Evolutionary conservation across 2,797 vertebrate genomes (phyloP).

Genomic region (Rhabdophis nuchalis): DNA sequence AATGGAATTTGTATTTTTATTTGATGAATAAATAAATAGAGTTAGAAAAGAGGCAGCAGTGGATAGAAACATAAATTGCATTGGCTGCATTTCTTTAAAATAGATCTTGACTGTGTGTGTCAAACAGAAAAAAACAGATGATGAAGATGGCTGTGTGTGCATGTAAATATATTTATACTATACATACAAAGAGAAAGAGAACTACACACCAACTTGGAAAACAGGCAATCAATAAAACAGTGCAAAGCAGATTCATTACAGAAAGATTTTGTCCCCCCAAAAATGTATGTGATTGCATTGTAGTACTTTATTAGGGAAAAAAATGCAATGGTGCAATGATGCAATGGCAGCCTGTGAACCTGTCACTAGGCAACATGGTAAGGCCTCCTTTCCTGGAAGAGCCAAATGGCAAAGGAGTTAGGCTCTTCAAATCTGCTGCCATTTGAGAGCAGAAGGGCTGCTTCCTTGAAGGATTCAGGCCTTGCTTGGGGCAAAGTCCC

Average conservation of each 20-base stretch:
- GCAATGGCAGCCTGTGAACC: not conserved
- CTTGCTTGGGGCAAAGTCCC: not conserved
- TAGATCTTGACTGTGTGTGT: not conserved
- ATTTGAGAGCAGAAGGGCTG: not conserved
- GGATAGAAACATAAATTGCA: not conserved
- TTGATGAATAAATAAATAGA: not conserved
- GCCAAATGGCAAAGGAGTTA: not conserved
- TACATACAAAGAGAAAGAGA: not conserved
- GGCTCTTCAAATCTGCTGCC: not conserved
- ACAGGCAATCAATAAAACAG: not conserved
- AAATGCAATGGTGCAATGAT: not conserved
- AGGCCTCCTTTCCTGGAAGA: not conserved
- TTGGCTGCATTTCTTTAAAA: not conserved
- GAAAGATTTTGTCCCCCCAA: not conserved
- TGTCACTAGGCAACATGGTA: not conserved
- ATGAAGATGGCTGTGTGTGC: not conserved
- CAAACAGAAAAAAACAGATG: not conserved
- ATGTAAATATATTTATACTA: not conserved
- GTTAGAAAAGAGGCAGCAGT: not conserved
- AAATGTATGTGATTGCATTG: not conserved
- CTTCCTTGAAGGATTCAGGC: not conserved
- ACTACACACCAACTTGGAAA: not conserved
- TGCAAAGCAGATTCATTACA: not conserved
- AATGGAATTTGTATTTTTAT: not conserved
- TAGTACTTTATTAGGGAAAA: not conserved